Evolutionary conservation across 1,140 invertebrate genomes (phyloP), one percentile per base, ranked within the genome.

Genomic region (Drosophila lini): DNA sequence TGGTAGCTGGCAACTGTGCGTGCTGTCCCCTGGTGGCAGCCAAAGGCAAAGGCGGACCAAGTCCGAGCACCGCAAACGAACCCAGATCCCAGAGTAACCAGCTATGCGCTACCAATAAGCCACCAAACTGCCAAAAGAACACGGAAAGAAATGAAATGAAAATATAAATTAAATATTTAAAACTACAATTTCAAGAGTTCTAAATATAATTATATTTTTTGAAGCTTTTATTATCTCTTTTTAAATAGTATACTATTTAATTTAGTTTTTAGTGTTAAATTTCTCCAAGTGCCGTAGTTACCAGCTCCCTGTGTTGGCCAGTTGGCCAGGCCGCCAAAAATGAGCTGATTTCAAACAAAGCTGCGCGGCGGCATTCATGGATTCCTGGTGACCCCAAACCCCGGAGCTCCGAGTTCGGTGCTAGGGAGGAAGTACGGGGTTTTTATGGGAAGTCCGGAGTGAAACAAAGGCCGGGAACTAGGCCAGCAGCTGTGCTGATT

Each of bases 261-360:
- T 19, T 8, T 3, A 15, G 2, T 7, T 0, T 4, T 6, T 3
- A 19, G 0, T 19, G 4, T 4, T 8, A 2, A 0, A 10, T 57
- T 57, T 57, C 36, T 28, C 5, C 3, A 9, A 10, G 59, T 62
- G 59, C 19, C 32, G 13, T 22, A n/a, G 45, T 28, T 65, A 68
- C 28, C 28, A 42, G n/a, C 47, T 74, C 75, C 76, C 76, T 62
- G 80, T 70, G 64, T 65, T 80, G 61, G 64, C 61, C 60, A 56
- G 47, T 60, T 77, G 53, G 53, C 79, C 68, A 19, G 47, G 48
- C 64, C 71, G 48, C 82, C 80, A 74, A 88, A 88, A 88, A 79
- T 78, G 84, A 88, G 85, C 80, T 89, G 80, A 84, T 89, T 81
- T 90, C 77, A 75, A 78, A 84, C 80, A 90, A 79, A 84, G 78